Base-by-base conservation (phyloP, 1,140 invertebrate genomes). In the Cydia pomonella region DNA sequence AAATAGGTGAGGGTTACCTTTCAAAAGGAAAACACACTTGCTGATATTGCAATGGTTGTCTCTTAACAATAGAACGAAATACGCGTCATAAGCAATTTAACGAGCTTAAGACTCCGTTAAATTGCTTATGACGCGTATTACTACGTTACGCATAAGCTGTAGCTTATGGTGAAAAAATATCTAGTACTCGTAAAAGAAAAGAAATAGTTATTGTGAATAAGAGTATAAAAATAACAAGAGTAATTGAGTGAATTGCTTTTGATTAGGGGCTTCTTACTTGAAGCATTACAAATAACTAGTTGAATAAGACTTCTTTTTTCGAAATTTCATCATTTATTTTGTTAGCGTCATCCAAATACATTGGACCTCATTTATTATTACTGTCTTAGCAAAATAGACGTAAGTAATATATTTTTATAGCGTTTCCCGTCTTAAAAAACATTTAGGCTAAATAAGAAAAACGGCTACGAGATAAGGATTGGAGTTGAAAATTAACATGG, bases 371-470 rank as follows among this genome's bases (percentile, higher is more conserved):
- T 59, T 59, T 59, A 59, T 59, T 59, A 23, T 7, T 59, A 59
- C 21, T 59, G 53, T 21, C 53, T 59, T 50, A 59, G 25, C 63
- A 33, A 66, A 66, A 66, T 66, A 66, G 63, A 21, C 12, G 12
- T 29, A 29, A 66, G 12, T 29, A 29, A 66, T 66, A 66, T 66
- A 23, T 66, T 66, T 66, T 63, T 29, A 66, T 29, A 33, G 63
- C 13, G 4, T 21, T 59, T 59, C 18, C 18, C 53, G 53, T 59
- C 53, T 59, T 59, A 21, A 59, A 59, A 23, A 59, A 66, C 27
- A 18, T 66, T 33, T 21, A 69, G 27, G 27, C 64, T 69, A 38
- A 69, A 33, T n/a, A 23, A 59, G 6, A 59, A 66, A 33, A 66
- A 69, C 29, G 16, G n/a, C 29, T 69, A 33, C 29, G 18, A 33